Evolutionary conservation across 2,888 invertebrate species (phyloP).

Genomic region (Lasioglossum oenotherae): DNA sequence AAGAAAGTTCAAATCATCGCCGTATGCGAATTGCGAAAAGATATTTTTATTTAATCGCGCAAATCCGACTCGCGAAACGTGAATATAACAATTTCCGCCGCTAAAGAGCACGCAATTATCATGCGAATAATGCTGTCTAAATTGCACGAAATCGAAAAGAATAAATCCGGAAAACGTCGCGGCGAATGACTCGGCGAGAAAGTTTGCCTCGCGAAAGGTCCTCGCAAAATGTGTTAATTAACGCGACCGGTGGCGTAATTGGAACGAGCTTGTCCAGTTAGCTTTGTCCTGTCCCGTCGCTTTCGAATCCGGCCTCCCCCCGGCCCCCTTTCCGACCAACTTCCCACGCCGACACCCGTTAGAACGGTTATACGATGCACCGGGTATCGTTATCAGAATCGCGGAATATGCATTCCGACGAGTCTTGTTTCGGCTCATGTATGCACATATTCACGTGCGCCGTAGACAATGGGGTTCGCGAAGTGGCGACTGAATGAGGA

Average conservation of each 20-base stretch:
- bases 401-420: slow-evolving; percentile 29
- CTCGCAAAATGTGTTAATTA: slow-evolving; percentile 9
- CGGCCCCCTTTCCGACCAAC: not conserved
- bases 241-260: slow-evolving; percentile 12
- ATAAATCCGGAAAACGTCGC: not conserved
- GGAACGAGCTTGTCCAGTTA: slow-evolving; percentile 14
- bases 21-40: not conserved
- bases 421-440: slow-evolving; percentile 34
- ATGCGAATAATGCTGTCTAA: not conserved
- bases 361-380: not conserved
- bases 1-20: not conserved
- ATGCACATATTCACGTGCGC: slow-evolving; percentile 16
- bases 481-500: slow-evolving; percentile 48
- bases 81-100: not conserved
- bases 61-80: not conserved
- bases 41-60: not conserved
- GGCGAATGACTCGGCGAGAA: not conserved
- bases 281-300: not conserved
- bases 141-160: not conserved
- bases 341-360: slow-evolving; percentile 36
- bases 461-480: slow-evolving; percentile 51
- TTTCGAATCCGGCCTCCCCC: not conserved
- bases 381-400: slow-evolving; percentile 59
- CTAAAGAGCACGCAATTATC: not conserved
- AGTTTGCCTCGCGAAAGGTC: not conserved